Evolutionary conservation across 2,888 invertebrate species (phyloP), one percentile per base, ranked within the genome.

Genomic region (Synanthedon myopaeformis): DNA sequence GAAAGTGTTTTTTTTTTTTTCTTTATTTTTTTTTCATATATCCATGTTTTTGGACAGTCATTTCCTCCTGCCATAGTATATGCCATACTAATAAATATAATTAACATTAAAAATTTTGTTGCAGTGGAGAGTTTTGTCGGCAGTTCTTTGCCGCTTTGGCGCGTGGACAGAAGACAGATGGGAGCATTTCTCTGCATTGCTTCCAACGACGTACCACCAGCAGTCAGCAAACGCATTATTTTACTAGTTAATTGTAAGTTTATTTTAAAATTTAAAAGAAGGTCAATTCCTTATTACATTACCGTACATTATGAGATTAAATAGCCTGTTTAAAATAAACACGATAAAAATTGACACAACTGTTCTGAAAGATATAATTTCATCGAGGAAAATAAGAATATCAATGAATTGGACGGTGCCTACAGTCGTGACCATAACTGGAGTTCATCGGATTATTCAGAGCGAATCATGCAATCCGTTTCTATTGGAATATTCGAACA

Each of bases 171-270:
- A 53, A 90, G 93, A 66, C 96, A 97, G 88, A 96, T 96, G 94
- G 96, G 96, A 42, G 93, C 94, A 41, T 96, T 96, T 79, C 90
- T 96, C 65, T 97, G 96, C 87, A 96, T 96, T 68, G 96, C 96
- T 12, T 93, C 93, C 70, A 97, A 97, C 76, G 95, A 96, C 76
- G 96, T 97, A 49, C 96, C 96, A 35, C 96, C 96, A 4, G 94
- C 96, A 8, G 96, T 95, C 69, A 95, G 94, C 88, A 96, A 96
- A 78, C 88, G 95, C 64, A 95, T 96, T 65, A 93, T 93, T 51
- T 90, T 97, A 56, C 93, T 93, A 72, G 95, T 97, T 56, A 95
- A 96, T 79, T 96, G 96, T 97, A 84, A 95, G 96, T 92, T 35
- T 10, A 35, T 10, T 35, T 35, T 35, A 35, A 35, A 35, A 35